phyloP scores from a whole-genome alignment of 2,888 invertebrate species.

The Stenchaetothrips biformis region DNA sequence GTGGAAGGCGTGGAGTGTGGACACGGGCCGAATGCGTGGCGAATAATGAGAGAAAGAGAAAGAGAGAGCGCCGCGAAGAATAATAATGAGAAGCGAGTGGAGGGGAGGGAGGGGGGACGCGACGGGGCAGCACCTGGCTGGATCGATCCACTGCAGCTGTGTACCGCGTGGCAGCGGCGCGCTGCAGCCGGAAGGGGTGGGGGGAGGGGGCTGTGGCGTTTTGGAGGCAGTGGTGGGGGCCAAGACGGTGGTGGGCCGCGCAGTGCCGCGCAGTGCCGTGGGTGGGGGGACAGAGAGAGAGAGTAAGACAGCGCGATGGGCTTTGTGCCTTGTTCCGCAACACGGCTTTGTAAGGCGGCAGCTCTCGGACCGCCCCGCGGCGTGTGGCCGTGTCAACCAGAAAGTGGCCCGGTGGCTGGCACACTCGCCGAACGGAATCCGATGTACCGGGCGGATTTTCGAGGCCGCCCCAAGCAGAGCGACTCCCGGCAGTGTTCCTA shows the following conservation, averaged over 20 bases:
- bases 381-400: too few species aligned
- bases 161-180: background rate
- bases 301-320: background rate
- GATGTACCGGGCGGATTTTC: too few species aligned
- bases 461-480: too few species aligned
- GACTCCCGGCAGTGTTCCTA: too few species aligned
- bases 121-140: background rate
- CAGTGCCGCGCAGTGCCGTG: too few species aligned
- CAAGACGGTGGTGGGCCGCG: too few species aligned
- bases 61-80: background rate
- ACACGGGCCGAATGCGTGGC: background rate
- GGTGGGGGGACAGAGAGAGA: too few species aligned
- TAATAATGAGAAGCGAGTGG: background rate
- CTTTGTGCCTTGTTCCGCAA: background rate
- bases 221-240: background rate
- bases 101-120: background rate
- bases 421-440: too few species aligned
- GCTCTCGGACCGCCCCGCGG: too few species aligned
- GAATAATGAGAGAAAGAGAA: background rate
- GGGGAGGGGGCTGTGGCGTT: background rate
- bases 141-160: conserved; percentile 17
- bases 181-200: background rate
- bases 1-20: too few species aligned
- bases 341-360: too few species aligned
- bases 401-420: too few species aligned